Percentiles rank a stretch among this genome's conserved stretches.
Conservation (phyloP, 2,888 invertebrate genomes). For the Hemistola chrysoprasaria region DNA sequence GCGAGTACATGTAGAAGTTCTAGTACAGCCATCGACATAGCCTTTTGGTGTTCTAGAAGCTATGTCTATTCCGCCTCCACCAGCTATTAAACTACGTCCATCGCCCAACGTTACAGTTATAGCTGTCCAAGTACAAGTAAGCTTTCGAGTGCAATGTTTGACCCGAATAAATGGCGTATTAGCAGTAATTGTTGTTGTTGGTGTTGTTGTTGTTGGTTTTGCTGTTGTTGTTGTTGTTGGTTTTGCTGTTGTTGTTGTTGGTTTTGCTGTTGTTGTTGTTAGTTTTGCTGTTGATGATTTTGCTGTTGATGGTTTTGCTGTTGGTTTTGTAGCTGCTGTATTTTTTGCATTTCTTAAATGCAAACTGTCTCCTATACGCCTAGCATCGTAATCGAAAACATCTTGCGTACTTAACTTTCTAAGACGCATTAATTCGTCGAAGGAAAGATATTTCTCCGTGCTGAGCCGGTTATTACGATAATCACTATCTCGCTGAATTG, state of each 20-base stretch:
- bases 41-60: conserved; percentile 66
- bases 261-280: conserved; percentile 7
- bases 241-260: conserved; percentile 5
- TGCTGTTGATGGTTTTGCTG: neutral
- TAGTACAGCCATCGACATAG: conserved; percentile 68
- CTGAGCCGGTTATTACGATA: conserved; percentile 25
- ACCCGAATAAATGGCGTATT: conserved; percentile 53
- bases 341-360: conserved; percentile 11
- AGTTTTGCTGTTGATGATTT: conserved; percentile 3
- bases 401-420: conserved; percentile 52
- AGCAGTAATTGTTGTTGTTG: conserved; percentile 7
- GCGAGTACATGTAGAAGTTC: conserved; percentile 71
- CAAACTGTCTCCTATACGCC: conserved; percentile 31
- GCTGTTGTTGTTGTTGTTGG: neutral
- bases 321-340: conserved; percentile 3
- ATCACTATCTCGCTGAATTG: conserved; percentile 39
- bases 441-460: conserved; percentile 71
- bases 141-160: conserved; percentile 64
- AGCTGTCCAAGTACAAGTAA: conserved; percentile 73
- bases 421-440: conserved; percentile 70
- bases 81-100: conserved; percentile 36
- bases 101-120: conserved; percentile 41
- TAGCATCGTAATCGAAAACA: conserved; percentile 34
- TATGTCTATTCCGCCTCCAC: conserved; percentile 29
- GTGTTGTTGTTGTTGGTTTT: conserved; percentile 1